Conservation (phyloP, 2,113 vertebrate genomes). For the Merops nubicus region DNA sequence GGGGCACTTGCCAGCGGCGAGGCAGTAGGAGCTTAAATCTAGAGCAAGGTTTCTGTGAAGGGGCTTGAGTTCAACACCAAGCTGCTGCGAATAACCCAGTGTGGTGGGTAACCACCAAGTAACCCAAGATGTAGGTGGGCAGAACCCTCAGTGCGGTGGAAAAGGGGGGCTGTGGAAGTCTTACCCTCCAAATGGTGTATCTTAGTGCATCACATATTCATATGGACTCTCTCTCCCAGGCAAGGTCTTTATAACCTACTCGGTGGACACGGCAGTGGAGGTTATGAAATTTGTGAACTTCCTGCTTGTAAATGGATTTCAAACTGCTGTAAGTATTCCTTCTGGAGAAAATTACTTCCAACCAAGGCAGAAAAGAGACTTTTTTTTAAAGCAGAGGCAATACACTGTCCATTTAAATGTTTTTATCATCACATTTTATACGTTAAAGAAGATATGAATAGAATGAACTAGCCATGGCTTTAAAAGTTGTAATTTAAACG, state of each 20-base stretch:
- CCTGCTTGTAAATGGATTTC: conserved; percentile 81
- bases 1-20: neutral
- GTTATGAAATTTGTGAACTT: conserved; percentile 83
- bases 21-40: neutral
- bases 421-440: neutral
- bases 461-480: neutral
- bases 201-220: neutral
- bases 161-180: neutral
- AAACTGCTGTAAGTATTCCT: conserved; percentile 80
- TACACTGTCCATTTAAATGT: neutral
- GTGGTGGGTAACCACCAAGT: no score
- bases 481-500: neutral
- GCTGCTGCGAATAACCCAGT: neutral
- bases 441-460: neutral
- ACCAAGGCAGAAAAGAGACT: neutral
- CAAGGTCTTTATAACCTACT: conserved; percentile 86
- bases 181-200: neutral
- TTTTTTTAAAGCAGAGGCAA: neutral
- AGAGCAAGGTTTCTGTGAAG: neutral
- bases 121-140: neutral
- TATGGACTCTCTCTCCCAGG: conserved; percentile 68
- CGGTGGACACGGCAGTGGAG: conserved; percentile 77
- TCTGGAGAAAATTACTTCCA: neutral
- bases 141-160: rapidly evolving
- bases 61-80: neutral